Percentiles rank a stretch among this genome's conserved stretches.
Conservation (phyloP, 2,113 vertebrate species). For the Notechis scutatus region DNA sequence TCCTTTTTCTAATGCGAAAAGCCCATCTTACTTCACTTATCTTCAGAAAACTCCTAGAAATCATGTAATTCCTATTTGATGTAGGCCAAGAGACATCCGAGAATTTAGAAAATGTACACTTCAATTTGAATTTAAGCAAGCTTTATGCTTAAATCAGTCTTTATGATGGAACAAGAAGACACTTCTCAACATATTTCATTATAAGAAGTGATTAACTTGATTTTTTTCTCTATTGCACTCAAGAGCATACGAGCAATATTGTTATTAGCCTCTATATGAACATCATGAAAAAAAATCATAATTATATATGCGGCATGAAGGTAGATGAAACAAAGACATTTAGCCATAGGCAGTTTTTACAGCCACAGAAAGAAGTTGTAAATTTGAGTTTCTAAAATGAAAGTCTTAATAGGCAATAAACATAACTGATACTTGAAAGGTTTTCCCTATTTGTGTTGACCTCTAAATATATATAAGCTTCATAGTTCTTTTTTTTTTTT, state of each 20-base stretch:
- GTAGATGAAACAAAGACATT: background rate
- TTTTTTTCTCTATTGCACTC: background rate
- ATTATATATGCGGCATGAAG: background rate
- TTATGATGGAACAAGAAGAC: background rate
- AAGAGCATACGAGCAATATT: background rate
- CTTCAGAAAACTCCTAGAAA: background rate
- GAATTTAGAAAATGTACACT: background rate
- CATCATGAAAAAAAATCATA: background rate
- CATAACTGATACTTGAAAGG: background rate
- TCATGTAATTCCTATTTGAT: background rate
- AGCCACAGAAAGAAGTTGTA: background rate
- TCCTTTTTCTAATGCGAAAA: background rate
- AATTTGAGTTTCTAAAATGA: background rate
- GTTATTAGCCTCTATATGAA: background rate
- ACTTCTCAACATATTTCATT: background rate
- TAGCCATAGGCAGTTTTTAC: background rate
- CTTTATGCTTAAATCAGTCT: background rate
- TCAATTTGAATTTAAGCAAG: background rate
- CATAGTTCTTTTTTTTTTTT: background rate
- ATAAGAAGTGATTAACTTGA: background rate
- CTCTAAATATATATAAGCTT: background rate
- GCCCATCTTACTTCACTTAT: background rate
- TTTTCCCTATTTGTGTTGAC: background rate
- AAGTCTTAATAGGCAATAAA: background rate
- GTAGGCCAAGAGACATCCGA: background rate